Percentiles rank a stretch among this genome's conserved stretches.
Evolutionary conservation across 2,797 vertebrate species (phyloP).

Genomic region (Coregonus suidteri): DNA sequence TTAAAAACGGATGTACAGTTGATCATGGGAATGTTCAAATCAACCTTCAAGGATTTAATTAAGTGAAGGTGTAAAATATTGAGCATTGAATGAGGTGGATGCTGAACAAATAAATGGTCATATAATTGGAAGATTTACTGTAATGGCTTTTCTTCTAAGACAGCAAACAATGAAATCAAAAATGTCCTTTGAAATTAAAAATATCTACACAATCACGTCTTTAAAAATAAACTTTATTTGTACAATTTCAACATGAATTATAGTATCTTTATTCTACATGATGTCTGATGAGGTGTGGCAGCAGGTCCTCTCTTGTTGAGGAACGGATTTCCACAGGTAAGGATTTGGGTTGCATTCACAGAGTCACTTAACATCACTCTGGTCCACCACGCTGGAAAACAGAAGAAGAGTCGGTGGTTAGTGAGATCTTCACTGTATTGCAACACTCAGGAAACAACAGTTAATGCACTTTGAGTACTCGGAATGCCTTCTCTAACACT

Average conservation of each 20-base stretch:
- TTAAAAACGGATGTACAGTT: not conserved
- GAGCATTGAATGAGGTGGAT: not conserved
- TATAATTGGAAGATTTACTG: not conserved
- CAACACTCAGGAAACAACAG: too few species aligned
- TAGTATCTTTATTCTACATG: slow-evolving; percentile 61
- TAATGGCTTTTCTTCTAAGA: slow-evolving; percentile 18
- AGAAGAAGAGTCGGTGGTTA: slow-evolving; percentile 4
- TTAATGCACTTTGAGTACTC: not conserved
- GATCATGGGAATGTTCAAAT: not conserved
- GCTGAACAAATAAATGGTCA: slow-evolving; percentile 3
- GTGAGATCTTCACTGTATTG: not conserved
- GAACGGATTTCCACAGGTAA: slow-evolving; percentile 52
- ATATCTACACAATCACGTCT: slow-evolving; percentile 41
- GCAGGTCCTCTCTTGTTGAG: slow-evolving; percentile 47
- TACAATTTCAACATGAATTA: slow-evolving; percentile 65
- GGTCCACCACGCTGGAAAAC: slow-evolving; percentile 76
- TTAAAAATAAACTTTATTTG: slow-evolving; percentile 58
- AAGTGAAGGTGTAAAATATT: not conserved
- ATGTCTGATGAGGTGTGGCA: slow-evolving; percentile 49
- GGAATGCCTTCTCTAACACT: not conserved
- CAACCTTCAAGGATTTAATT: slow-evolving; percentile 1
- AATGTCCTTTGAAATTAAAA: slow-evolving; percentile 27
- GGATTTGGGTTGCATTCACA: slow-evolving; percentile 49
- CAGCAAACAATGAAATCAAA: slow-evolving; percentile 12
- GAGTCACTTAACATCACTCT: slow-evolving; percentile 61